These are phyloP conservation scores for Pogonus chalceus DNA, from an alignment of 1,140 invertebrate genomes.

Conservation along the genomic window DNA sequence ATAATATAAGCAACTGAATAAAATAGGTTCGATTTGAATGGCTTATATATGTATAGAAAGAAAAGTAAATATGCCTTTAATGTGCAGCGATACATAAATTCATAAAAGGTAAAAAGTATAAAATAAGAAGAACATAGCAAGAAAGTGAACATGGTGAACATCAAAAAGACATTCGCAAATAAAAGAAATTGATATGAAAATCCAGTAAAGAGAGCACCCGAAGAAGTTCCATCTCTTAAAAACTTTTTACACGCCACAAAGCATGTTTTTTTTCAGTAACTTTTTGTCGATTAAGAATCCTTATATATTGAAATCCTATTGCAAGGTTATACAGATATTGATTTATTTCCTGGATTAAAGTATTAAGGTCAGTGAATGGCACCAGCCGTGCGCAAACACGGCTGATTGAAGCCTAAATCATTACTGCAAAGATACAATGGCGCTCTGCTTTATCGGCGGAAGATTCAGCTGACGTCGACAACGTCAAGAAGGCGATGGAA, in stretches of 20 bases:
- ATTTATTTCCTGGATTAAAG: neutral
- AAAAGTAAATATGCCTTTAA: neutral
- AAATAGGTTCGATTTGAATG: no score
- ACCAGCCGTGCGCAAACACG: neutral
- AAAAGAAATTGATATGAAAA: neutral
- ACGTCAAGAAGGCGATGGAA: neutral
- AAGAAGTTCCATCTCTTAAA: neutral
- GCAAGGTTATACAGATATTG: neutral
- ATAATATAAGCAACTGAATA: no score
- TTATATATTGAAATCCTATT: conserved; percentile 1
- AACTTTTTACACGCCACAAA: conserved; percentile 2
- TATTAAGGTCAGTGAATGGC: conserved; percentile 2
- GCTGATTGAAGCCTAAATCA: neutral
- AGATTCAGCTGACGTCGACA: neutral
- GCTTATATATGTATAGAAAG: no score
- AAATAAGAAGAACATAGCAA: no score
- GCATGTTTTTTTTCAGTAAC: neutral
- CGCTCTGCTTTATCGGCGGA: neutral
- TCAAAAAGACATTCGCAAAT: neutral
- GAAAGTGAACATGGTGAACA: no score
- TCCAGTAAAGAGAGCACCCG: neutral
- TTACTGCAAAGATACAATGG: neutral
- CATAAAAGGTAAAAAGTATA: neutral
- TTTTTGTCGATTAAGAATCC: conserved; percentile 3
- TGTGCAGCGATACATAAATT: neutral